Base-by-base conservation (phyloP, 2,797 vertebrate species). In the Pangasius mekongensis region DNA sequence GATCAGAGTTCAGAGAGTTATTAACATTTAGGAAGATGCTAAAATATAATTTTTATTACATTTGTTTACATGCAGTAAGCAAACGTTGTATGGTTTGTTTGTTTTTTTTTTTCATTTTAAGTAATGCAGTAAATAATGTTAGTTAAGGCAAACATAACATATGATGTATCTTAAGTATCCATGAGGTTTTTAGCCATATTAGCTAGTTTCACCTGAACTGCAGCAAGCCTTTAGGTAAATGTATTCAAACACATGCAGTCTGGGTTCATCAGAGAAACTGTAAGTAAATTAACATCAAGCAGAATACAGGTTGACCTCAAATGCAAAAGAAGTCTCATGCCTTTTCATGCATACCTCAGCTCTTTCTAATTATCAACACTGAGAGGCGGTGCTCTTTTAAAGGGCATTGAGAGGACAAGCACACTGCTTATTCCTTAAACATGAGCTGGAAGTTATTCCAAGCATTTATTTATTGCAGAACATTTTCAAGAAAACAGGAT, bases 271-370 rank as follows among this genome's bases (percentile, higher is more conserved):
- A 74, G 67, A 62, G 74, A 54, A 67, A 56, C 58, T 84, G 30
- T 10, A 67, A 74, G 14, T 24, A 77, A 62, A 83, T 73, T 71
- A 73, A n/a, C n/a, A 62, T 58, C 83, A 86, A 82, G 71, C 20
- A 74, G 47, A 81, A n/a, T 47, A 36, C 58, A 77, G n/a, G 30
- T 39, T 89, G 22, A 39, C n/a, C 49, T 60, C 5, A 84, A 47
- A 86, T 81, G 49, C 33, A 64, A 83, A 83, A 66, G 56, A 66
- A 58, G 47, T 67, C 76, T 85, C 54, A 85, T 86, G 84, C 66
- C 73, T 76, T 91, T 73, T 81, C 77, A 83, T 64, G 81, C 88
- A 73, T 84, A 39, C 36, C 86, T 90, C 90, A 91, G 89, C 88
- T 84, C 88, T 76, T 87, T 43, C 5, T 80, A 90, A 86, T 83